These are phyloP conservation scores for Karalla daura DNA, from an alignment of 2,797 vertebrate species.

Conservation along the genomic window DNA sequence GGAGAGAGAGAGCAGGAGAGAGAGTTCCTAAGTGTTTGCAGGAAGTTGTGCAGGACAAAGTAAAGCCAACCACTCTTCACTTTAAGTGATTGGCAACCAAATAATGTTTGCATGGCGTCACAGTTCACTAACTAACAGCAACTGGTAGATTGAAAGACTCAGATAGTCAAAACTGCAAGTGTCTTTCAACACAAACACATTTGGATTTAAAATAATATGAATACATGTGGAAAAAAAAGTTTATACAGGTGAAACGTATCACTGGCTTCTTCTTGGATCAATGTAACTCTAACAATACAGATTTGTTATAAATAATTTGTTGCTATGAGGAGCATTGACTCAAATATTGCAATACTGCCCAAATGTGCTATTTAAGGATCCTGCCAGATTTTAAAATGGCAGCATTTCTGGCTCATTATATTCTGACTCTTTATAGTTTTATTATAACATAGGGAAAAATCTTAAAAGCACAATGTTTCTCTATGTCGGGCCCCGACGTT, in stretches of 20 bases:
- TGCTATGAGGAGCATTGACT: constrained; percentile 19
- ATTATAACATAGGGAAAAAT: too few species aligned
- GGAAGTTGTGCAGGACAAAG: constrained; percentile 37
- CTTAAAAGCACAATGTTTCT: constrained; percentile 12
- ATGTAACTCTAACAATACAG: constrained; percentile 34
- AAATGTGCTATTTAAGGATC: constrained; percentile 12
- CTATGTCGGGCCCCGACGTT: constrained; percentile 13
- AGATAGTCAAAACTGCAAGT: constrained; percentile 25
- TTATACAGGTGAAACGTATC: constrained; percentile 30
- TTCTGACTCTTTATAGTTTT: constrained; percentile 7
- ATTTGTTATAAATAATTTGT: constrained; percentile 25
- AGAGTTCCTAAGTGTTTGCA: constrained; percentile 36
- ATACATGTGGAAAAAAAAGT: constrained; percentile 23
- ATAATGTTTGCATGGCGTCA: constrained; percentile 37
- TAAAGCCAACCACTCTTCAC: constrained; percentile 23
- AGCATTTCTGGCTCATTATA: constrained; percentile 5
- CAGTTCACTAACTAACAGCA: constrained; percentile 46
- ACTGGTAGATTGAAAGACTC: constrained; percentile 25
- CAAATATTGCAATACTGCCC: constrained; percentile 19
- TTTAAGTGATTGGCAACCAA: constrained; percentile 12
- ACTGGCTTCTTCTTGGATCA: constrained; percentile 5
- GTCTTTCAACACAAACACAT: constrained; percentile 34
- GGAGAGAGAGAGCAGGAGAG: constrained; percentile 35
- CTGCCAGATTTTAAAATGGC: constrained; percentile 5
- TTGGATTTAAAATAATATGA: constrained; percentile 14